phyloP scores from a whole-genome alignment of 2,113 vertebrate genomes.

The Gobius niger region DNA sequence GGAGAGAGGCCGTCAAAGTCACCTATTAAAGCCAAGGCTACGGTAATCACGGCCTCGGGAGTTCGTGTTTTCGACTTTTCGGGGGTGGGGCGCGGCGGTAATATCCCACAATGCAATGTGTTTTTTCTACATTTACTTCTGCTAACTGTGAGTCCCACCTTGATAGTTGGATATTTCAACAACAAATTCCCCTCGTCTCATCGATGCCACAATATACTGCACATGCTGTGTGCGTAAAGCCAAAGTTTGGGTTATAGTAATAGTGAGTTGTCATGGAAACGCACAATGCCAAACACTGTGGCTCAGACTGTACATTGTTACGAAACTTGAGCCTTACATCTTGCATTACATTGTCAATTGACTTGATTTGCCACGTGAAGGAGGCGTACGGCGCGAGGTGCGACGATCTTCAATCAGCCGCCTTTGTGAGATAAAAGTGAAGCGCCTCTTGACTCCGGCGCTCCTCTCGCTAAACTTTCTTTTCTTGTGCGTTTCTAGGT shows the following conservation, averaged over 20 bases:
- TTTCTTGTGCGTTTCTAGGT: conserved; percentile 80
- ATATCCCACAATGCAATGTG: conserved; percentile 18
- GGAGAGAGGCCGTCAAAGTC: conserved; percentile 50
- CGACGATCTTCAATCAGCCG: conserved; percentile 25
- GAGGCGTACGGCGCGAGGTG: conserved; percentile 9
- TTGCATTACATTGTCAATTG: conserved; percentile 27
- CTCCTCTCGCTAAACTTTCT: conserved; percentile 37
- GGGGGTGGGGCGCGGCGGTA: neutral
- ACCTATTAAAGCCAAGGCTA: conserved; percentile 51
- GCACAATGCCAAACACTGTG: neutral
- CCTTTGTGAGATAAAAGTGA: conserved; percentile 24
- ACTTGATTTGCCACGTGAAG: conserved; percentile 2
- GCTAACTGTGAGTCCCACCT: no score
- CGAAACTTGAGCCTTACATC: neutral
- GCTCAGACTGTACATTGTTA: neutral
- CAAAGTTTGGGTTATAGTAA: neutral
- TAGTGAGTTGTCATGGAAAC: neutral
- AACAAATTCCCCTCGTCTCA: no score
- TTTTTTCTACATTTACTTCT: no score
- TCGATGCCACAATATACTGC: no score
- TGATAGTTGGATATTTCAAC: no score
- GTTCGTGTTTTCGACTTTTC: conserved; percentile 5
- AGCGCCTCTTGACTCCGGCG: conserved; percentile 36
- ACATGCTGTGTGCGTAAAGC: no score
- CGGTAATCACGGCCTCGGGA: conserved; percentile 30